Base-by-base conservation (phyloP, 2,888 invertebrate genomes). In the Disparrhopalites patrizii region DNA sequence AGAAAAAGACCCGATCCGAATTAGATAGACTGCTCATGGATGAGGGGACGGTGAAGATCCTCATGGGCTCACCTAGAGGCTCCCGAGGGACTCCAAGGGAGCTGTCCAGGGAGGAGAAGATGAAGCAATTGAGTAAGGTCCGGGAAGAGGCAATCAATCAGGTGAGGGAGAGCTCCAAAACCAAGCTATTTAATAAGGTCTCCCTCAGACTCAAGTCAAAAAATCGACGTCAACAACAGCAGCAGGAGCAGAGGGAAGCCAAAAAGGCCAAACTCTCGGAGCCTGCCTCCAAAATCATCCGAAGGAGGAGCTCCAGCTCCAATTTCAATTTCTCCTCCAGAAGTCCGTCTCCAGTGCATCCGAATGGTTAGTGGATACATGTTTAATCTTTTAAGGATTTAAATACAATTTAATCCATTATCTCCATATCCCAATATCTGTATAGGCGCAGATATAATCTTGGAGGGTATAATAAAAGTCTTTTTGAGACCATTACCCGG, bases 31-130 rank as follows among this genome's bases (percentile, higher is more conserved):
- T 69, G n/a, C 30, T 69, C 8, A 65, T 67, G 65, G 69, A 69
- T 54, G 69, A 69, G 30, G 69, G 69, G 20, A 69, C 69, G 2
- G 67, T 69, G 3, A 69, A 65, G 25, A 67, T 69, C 31, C 52
- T 69, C 5, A 57, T 65, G 57, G 65, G 65, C 28, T 15, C 40
- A 7, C 25, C 20, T 18, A 25, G 55, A 30, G 30, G 63, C 10
- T 55, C 60, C 38, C 56, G 62, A 36, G 38, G 47, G 31, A 5
- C 23, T 8, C 38, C 52, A 3, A n/a, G 27, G 3, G 23, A 51
- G 25, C 3, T 23, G 18, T 38, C 62, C 5, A 64, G 58, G 25
- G 43, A 61, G 54, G 67, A 57, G 18, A 67, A 67, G 33, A 15
- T 67, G 56, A 57, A 36, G n/a, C 64, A 56, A 20, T 30, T 67